Conservation (phyloP, 2,797 vertebrate genomes). For the Eulemur mongoz region DNA sequence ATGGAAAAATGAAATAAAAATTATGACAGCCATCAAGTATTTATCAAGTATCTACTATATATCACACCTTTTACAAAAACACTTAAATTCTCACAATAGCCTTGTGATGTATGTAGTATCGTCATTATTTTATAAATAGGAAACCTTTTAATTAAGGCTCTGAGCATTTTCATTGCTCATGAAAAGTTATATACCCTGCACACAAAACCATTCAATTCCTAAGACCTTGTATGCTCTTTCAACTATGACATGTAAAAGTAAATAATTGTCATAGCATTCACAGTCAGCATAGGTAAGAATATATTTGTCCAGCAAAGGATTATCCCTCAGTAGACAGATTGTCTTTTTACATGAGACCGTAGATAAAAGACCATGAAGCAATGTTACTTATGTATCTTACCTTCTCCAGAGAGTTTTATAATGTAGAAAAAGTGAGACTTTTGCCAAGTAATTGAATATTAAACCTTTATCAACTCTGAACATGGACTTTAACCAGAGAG, state of each 20-base stretch:
- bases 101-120: not conserved
- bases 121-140: not conserved
- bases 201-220: not conserved
- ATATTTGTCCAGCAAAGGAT: not conserved
- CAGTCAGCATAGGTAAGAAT: not conserved
- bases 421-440: not conserved
- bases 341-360: not conserved
- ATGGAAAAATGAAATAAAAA: not conserved
- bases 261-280: not conserved
- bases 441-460: not conserved
- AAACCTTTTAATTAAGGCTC: not conserved
- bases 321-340: not conserved
- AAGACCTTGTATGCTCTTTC: not conserved
- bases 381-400: not conserved
- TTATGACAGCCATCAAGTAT: not conserved
- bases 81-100: not conserved
- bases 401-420: not conserved
- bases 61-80: not conserved
- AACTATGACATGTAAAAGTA: not conserved
- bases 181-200: not conserved
- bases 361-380: not conserved
- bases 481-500: not conserved
- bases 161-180: not conserved
- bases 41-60: not conserved
- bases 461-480: not conserved